A percentile compares a stretch with the other conserved stretches of the same genome.
phyloP scores from a whole-genome alignment of 2,888 invertebrate species.

The Frankliniella fusca region DNA sequence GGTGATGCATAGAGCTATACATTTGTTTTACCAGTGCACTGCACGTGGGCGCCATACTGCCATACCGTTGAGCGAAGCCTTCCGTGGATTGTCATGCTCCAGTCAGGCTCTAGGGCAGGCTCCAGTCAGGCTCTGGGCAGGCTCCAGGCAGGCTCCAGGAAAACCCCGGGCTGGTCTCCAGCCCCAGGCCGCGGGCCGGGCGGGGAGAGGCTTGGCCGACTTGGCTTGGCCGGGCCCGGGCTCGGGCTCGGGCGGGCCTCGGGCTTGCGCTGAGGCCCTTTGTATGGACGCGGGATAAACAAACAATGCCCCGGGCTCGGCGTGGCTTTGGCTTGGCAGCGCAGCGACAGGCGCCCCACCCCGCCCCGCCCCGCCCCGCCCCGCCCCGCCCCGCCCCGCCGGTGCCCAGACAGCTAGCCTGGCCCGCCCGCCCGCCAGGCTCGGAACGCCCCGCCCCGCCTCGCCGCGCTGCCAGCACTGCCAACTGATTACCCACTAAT shows the following conservation, averaged over 20 bases:
- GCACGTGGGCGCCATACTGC: background rate
- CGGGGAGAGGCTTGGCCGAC: background rate
- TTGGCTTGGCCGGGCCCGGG: background rate
- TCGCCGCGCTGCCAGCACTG: too few relatives aligned
- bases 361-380: too few relatives aligned
- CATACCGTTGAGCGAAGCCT: background rate
- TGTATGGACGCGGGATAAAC: background rate
- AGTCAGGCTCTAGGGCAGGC: background rate
- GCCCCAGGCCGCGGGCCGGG: background rate
- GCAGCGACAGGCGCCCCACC: too few relatives aligned
- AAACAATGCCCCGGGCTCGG: background rate
- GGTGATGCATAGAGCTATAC: too few relatives aligned
- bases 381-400: too few relatives aligned
- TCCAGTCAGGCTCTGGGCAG: background rate
- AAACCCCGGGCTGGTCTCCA: background rate
- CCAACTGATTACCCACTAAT: too few relatives aligned
- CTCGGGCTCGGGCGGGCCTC: background rate
- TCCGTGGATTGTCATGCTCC: background rate
- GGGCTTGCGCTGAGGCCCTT: too few relatives aligned
- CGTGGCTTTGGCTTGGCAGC: too few relatives aligned
- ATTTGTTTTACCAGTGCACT: too few relatives aligned
- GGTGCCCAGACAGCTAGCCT: too few relatives aligned
- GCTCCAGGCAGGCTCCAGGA: background rate
- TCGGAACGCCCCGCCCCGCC: too few relatives aligned
- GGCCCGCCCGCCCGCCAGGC: too few relatives aligned